phyloP scores from a whole-genome alignment of 2,797 vertebrate species.

The Zalophus californianus region DNA sequence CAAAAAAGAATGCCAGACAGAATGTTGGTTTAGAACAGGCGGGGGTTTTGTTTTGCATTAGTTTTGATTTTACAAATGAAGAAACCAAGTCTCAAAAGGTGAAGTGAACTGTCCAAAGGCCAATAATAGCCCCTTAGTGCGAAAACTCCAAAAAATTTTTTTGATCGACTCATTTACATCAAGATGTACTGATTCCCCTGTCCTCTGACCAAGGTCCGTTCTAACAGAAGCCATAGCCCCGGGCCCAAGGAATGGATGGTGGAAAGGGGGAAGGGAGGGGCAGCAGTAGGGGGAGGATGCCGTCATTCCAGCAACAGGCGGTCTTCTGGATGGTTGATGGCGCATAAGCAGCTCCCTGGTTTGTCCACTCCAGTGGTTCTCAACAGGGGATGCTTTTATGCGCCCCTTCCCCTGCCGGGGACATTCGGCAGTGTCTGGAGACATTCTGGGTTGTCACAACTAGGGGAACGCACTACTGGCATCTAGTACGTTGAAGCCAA shows the following conservation, averaged over 20 bases:
- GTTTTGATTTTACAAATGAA: slow-evolving; percentile 16
- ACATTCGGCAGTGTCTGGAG: not conserved
- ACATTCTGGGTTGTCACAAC: not conserved
- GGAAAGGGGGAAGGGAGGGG: not conserved
- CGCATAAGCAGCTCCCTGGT: not conserved
- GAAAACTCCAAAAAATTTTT: not conserved
- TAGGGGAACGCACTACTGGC: not conserved
- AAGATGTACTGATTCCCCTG: not conserved
- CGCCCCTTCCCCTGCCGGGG: too few species aligned
- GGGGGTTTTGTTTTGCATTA: slow-evolving; percentile 52
- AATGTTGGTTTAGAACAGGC: not conserved
- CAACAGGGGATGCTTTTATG: not conserved
- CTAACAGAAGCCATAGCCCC: not conserved
- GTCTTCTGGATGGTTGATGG: not conserved
- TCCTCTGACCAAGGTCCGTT: not conserved
- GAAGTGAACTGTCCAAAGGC: not conserved
- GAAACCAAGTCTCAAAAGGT: not conserved
- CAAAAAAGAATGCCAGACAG: not conserved
- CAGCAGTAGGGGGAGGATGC: too few species aligned
- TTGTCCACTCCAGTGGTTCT: not conserved
- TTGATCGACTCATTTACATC: not conserved
- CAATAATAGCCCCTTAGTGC: not conserved
- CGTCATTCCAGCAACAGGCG: not conserved
- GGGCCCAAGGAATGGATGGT: not conserved
- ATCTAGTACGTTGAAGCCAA: not conserved